Conservation (phyloP, 1,140 invertebrate species). For the Nylanderia fulva region DNA sequence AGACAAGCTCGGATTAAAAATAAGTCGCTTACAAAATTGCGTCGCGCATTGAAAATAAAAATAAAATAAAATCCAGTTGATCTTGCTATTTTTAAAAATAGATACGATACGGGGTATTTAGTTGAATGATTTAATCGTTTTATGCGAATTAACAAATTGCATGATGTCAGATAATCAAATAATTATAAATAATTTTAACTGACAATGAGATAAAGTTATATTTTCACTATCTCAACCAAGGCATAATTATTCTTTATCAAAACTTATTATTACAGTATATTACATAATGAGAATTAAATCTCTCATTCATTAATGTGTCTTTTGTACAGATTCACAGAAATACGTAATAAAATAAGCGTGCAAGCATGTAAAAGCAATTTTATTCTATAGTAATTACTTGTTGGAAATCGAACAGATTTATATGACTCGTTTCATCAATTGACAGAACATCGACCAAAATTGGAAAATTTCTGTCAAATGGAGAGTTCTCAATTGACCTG, state of each 20-base stretch:
- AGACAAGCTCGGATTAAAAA: conserved; percentile 34
- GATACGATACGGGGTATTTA: background rate
- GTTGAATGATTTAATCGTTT: background rate
- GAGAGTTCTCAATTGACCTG: conserved; percentile 45
- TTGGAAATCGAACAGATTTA: conserved; percentile 27
- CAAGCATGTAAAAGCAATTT: background rate
- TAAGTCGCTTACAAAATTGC: conserved; percentile 40
- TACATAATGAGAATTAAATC: background rate
- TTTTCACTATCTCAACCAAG: background rate
- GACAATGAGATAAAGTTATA: background rate
- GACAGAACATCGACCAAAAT: conserved; percentile 25
- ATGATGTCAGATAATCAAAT: background rate
- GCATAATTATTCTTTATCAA: background rate
- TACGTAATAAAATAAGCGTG: background rate
- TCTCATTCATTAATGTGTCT: background rate
- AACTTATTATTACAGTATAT: background rate
- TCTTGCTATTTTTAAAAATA: background rate
- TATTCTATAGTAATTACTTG: conserved; percentile 1
- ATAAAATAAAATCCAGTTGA: background rate
- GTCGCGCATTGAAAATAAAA: background rate
- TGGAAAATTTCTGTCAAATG: conserved; percentile 50
- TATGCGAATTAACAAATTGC: no score
- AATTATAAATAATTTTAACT: background rate
- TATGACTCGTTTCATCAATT: conserved; percentile 28
- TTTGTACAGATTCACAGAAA: background rate